phyloP scores from a whole-genome alignment of 2,113 vertebrate genomes.

The Oryzias melastigma region DNA sequence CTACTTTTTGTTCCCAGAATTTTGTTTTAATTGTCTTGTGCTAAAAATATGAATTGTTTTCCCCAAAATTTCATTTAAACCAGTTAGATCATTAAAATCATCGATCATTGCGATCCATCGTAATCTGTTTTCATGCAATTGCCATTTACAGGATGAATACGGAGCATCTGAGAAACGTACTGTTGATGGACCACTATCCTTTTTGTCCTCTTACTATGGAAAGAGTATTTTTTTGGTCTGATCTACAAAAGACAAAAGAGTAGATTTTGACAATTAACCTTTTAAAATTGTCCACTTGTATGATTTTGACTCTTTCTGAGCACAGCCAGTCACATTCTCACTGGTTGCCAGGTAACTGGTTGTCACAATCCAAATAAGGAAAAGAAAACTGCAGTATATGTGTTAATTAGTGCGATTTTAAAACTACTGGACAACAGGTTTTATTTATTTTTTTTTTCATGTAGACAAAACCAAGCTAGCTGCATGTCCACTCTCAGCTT shows the following conservation, averaged over 20 bases:
- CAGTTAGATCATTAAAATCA: too few species aligned
- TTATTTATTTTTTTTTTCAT: background rate
- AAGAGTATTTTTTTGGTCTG: background rate
- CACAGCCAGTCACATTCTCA: background rate
- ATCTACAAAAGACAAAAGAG: background rate
- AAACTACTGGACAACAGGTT: background rate
- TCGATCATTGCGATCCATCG: too few species aligned
- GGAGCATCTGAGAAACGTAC: too few species aligned
- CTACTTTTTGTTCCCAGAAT: too few species aligned
- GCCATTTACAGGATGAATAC: too few species aligned
- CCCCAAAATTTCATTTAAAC: too few species aligned
- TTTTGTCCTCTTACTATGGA: background rate
- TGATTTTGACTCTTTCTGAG: background rate
- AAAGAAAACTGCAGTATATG: conserved; percentile 5
- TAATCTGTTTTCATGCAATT: too few species aligned
- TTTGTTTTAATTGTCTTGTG: too few species aligned
- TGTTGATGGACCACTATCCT: background rate
- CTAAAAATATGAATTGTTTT: too few species aligned
- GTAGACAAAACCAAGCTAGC: background rate
- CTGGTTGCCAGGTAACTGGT: conserved; percentile 22
- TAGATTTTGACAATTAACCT: conserved; percentile 2
- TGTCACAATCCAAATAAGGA: conserved; percentile 10
- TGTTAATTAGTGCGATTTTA: conserved; percentile 21
- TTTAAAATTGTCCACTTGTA: background rate
- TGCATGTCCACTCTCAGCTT: background rate